A percentile compares a stretch with the other conserved stretches of the same genome.
Evolutionary conservation across 1,140 invertebrate species (phyloP).

Genomic region (Drosophila guanche): DNA sequence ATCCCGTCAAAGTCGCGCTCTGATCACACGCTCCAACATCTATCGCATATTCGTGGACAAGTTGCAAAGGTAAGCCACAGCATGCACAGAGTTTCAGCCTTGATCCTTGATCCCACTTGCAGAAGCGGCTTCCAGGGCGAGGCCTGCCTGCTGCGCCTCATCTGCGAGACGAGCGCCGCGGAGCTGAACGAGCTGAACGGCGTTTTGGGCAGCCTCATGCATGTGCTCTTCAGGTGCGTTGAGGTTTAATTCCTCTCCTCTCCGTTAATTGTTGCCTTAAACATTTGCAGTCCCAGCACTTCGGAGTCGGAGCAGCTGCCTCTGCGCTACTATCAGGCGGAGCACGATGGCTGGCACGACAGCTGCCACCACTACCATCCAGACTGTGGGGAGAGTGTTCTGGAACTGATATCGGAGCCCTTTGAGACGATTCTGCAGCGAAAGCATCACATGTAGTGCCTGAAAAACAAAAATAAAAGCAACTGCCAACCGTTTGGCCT

Average conservation of each 20-base stretch:
- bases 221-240: constrained; percentile 67
- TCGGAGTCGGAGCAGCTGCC: constrained; percentile 85
- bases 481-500: constrained; percentile 25
- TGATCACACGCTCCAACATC: constrained; percentile 68
- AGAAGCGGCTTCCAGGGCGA: constrained; percentile 73
- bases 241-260: too few species aligned
- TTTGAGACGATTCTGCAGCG: constrained; percentile 51
- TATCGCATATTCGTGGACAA: constrained; percentile 75
- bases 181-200: constrained; percentile 70
- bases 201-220: constrained; percentile 71
- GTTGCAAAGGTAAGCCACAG: constrained; percentile 46
- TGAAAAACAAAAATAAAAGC: constrained; percentile 8
- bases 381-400: constrained; percentile 69
- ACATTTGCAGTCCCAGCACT: constrained; percentile 84
- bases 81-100: not conserved
- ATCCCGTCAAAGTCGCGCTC: constrained; percentile 33
- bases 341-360: constrained; percentile 81
- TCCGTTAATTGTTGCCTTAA: too few species aligned
- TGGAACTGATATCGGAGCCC: constrained; percentile 70
- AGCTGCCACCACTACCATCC: constrained; percentile 81
- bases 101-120: not conserved
- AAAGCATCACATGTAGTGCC: constrained; percentile 52
- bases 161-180: constrained; percentile 68
- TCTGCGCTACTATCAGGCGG: constrained; percentile 85
- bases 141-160: constrained; percentile 70